Percentiles rank a stretch among this genome's conserved stretches.
phyloP scores from a whole-genome alignment of 2,888 invertebrate species.

The Tetragonisca angustula region DNA sequence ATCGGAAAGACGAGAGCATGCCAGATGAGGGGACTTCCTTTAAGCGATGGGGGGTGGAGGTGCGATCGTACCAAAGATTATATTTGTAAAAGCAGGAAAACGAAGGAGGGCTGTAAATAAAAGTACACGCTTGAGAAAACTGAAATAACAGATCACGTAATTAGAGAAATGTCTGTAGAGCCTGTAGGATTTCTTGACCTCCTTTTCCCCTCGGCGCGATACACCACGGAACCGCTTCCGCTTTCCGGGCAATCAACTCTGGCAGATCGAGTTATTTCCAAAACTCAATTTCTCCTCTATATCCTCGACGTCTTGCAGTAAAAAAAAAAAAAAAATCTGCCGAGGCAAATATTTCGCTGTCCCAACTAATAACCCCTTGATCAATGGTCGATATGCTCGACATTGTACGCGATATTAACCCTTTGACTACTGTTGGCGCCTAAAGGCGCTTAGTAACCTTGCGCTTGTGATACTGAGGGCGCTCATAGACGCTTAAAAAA shows the following conservation, averaged over 20 bases:
- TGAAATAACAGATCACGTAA: not conserved
- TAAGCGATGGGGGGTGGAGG: not conserved
- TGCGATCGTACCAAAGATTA: not conserved
- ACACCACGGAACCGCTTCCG: not conserved
- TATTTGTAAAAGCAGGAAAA: not conserved
- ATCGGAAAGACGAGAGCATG: slow-evolving; percentile 32
- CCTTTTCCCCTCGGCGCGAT: not conserved
- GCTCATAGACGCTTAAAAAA: too few relatives aligned
- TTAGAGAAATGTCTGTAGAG: not conserved
- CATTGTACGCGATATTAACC: not conserved
- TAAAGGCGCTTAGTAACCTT: too few relatives aligned
- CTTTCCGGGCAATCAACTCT: not conserved
- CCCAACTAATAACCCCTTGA: too few relatives aligned
- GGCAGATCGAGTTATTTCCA: not conserved
- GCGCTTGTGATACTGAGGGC: too few relatives aligned
- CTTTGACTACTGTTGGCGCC: too few relatives aligned
- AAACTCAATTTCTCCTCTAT: not conserved
- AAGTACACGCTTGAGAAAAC: not conserved
- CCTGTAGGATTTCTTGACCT: slow-evolving; percentile 6
- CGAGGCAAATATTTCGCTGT: too few relatives aligned
- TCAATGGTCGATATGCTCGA: not conserved
- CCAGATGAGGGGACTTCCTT: slow-evolving; percentile 33
- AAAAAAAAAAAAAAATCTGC: not conserved
- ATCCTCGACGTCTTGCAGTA: not conserved
- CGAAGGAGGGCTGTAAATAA: not conserved